These are phyloP conservation scores for Drosophila nr. medialis DNA, from an alignment of 2,888 invertebrate species.

Conservation along the genomic window DNA sequence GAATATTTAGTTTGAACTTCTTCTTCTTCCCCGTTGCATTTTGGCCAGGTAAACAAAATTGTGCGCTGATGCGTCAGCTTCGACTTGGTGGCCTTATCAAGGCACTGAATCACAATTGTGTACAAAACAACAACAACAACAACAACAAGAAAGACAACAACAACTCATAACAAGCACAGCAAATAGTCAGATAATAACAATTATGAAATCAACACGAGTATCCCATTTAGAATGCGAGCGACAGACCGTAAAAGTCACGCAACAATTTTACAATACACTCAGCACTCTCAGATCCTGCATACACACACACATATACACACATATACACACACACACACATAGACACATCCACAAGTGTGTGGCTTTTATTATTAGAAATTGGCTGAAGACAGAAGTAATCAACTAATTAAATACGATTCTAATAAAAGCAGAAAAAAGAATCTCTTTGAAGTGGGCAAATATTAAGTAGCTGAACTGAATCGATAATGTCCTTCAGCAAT, in stretches of 20 bases:
- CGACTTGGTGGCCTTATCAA: constrained; percentile 14
- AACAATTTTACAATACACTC: constrained; percentile 26
- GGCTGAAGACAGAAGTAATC: background rate
- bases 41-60: constrained; percentile 29
- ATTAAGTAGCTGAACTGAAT: background rate
- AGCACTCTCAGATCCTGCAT: background rate
- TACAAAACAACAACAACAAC: constrained; percentile 6
- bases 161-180: background rate
- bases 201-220: constrained; percentile 54
- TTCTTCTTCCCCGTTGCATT: constrained; percentile 8
- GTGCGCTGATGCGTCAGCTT: constrained; percentile 34
- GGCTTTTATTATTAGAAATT: background rate
- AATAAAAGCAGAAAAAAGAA: background rate
- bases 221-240: constrained; percentile 19
- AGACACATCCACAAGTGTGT: background rate
- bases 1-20: no score
- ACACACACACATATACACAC: background rate
- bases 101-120: constrained; percentile 38
- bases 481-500: background rate
- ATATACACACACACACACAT: background rate
- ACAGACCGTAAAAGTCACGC: constrained; percentile 47
- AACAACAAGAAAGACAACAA: background rate
- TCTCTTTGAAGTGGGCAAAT: background rate
- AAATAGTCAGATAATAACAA: constrained; percentile 46
- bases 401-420: background rate